Base-by-base conservation (phyloP, 2,888 invertebrate genomes). In the Caenorhabditis plicata region DNA sequence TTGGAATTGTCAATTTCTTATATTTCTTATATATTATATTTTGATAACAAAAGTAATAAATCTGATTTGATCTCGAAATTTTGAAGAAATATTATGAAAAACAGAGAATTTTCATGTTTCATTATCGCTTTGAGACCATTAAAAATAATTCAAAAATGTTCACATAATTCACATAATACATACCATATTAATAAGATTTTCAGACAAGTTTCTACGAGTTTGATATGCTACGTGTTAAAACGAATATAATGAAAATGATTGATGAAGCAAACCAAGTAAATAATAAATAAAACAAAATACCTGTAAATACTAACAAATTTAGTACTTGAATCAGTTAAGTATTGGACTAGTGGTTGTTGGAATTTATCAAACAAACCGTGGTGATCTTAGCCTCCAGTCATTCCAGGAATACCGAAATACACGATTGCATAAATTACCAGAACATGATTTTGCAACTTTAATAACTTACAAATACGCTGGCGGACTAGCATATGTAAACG, bases 321-420 rank as follows among this genome's bases (percentile, higher is more conserved):
- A 77, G 72, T 78, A 80, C 52, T 72, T 78, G 54, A 71, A 64
- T 50, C 78, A 78, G 66, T 52, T 78, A 15, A 52, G 67, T 39
- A 60, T 77, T n/a, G 68, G 75, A 19, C 43, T 78, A n/a, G 62
- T 71, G 19, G 70, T 78, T 9, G 69, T 76, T 25, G 78, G 73
- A 41, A 71, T 78, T 38, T 40, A 69, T 33, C 73, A 71, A 38
- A 80, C 76, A 41, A 64, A 64, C 43, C 63, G 76, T 9, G 65
- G 66, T 39, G 75, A 78, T 46, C 58, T 78, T 20, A 70, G 75
- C 35, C 56, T 78, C 13, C 71, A 78, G 39, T 61, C 74, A 13
- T 80, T 78, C 36, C 73, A 74, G 52, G 71, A 75, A 39, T 78
- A 72, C 43, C 64, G 73, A 20, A 64, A 68, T 27, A 47, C 64